Evolutionary conservation across 2,888 invertebrate species (phyloP).

Genomic region (Harpagoxenus sublaevis): DNA sequence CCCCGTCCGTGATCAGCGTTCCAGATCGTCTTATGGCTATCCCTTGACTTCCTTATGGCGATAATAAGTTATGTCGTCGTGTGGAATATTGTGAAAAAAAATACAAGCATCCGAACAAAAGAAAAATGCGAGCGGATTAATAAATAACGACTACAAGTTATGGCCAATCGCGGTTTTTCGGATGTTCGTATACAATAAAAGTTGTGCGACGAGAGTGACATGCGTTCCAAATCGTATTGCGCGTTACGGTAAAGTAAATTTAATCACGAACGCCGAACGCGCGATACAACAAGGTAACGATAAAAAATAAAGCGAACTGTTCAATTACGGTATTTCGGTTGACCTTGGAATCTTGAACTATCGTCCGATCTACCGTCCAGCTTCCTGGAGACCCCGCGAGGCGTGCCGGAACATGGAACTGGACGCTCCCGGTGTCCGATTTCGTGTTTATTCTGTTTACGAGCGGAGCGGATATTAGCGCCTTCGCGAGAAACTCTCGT

Average conservation of each 20-base stretch:
- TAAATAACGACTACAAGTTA: slow-evolving; percentile 42
- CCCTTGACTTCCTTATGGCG: slow-evolving; percentile 68
- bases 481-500: slow-evolving; percentile 54
- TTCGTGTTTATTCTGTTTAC: slow-evolving; percentile 60
- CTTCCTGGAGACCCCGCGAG: slow-evolving; percentile 42
- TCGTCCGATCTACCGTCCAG: slow-evolving; percentile 24
- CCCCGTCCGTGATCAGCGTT: slow-evolving; percentile 60
- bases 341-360: not conserved
- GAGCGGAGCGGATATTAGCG: slow-evolving; percentile 56
- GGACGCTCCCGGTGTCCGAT: slow-evolving; percentile 55
- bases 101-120: slow-evolving; percentile 5
- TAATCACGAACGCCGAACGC: not conserved
- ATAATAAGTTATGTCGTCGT: slow-evolving; percentile 55
- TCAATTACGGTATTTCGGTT: not conserved
- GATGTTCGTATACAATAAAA: not conserved
- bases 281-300: not conserved
- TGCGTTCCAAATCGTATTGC: not conserved
- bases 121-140: slow-evolving; percentile 38
- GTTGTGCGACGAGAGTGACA: not conserved
- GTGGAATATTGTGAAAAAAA: slow-evolving; percentile 41
- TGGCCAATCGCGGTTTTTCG: slow-evolving; percentile 1
- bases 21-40: slow-evolving; percentile 53
- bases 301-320: not conserved
- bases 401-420: slow-evolving; percentile 45
- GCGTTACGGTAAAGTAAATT: not conserved